These are phyloP conservation scores for Pseudopipra pipra DNA, from an alignment of 2,113 vertebrate species.

Conservation along the genomic window DNA sequence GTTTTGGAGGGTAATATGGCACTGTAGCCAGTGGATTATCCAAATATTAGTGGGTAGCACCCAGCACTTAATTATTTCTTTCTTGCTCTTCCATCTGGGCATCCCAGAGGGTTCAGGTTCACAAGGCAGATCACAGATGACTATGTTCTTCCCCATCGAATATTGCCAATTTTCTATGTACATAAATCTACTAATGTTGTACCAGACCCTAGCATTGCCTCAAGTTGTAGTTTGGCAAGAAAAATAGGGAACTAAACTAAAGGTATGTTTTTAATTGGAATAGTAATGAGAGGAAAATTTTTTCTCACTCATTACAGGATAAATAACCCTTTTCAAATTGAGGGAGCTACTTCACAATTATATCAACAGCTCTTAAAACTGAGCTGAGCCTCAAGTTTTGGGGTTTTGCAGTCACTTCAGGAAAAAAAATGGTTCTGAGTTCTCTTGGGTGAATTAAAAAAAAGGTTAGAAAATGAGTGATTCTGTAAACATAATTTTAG, in stretches of 20 bases:
- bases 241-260: background rate
- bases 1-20: background rate
- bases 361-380: background rate
- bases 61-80: background rate
- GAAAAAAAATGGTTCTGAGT: background rate
- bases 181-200: background rate
- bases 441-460: background rate
- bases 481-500: constrained; percentile 42
- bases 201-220: background rate
- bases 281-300: background rate
- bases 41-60: background rate
- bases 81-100: background rate
- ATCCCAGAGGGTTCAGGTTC: background rate
- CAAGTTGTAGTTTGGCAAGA: background rate
- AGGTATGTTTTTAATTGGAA: background rate
- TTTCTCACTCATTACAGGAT: background rate
- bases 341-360: background rate
- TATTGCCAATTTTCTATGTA: background rate
- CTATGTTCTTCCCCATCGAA: background rate
- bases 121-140: background rate
- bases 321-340: background rate
- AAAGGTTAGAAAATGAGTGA: constrained; percentile 18
- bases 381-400: background rate
- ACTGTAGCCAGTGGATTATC: background rate
- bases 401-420: background rate